Percentiles rank a stretch among this genome's conserved stretches.
Conservation (phyloP, 1,140 invertebrate species). For the Drosophila parvula region DNA sequence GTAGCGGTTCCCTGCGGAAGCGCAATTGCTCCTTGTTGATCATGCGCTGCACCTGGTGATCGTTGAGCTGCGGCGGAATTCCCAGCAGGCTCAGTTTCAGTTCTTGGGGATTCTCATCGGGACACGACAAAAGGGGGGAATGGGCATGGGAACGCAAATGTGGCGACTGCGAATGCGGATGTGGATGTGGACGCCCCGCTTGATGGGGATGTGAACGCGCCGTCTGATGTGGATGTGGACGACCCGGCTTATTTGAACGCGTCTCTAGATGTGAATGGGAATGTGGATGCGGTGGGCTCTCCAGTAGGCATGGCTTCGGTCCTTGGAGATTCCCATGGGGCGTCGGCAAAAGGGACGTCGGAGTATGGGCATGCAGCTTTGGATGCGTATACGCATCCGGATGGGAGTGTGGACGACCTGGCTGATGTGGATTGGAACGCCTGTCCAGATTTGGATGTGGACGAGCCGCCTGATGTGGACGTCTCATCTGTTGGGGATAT, state of each 20-base stretch:
- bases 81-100: background rate
- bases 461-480: background rate
- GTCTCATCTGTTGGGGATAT: background rate
- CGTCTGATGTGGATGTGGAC: background rate
- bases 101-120: too few relatives aligned
- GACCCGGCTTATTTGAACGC: background rate
- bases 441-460: too few relatives aligned
- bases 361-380: too few relatives aligned
- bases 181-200: background rate
- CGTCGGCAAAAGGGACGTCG: too few relatives aligned
- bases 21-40: background rate
- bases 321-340: too few relatives aligned
- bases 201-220: background rate
- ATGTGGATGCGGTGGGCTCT: too few relatives aligned
- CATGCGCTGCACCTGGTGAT: background rate
- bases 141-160: too few relatives aligned
- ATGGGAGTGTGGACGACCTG: too few relatives aligned
- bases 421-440: background rate
- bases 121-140: too few relatives aligned
- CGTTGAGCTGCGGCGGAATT: too few relatives aligned
- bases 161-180: background rate
- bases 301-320: too few relatives aligned
- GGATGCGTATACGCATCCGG: background rate
- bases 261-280: too few relatives aligned
- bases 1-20: slow-evolving; percentile 38